Evolutionary conservation across 1,140 invertebrate species (phyloP).

Genomic region (Hyles vespertilio): DNA sequence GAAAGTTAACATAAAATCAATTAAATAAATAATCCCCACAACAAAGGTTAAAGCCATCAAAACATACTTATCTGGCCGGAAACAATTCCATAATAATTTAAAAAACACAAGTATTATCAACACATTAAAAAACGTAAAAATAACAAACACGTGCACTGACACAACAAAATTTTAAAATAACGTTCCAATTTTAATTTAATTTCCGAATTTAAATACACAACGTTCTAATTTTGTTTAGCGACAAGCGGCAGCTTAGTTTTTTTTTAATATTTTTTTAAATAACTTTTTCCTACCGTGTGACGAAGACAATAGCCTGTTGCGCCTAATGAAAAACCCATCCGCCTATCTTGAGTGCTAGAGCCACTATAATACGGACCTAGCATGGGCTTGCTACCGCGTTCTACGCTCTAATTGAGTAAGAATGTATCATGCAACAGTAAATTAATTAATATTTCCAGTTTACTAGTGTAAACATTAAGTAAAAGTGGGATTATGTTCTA

Average conservation of each 20-base stretch:
- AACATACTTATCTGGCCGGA: no score
- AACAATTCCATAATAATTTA: no score
- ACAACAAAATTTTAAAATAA: no score
- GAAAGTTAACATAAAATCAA: no score
- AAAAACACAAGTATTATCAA: no score
- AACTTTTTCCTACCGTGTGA: conserved; percentile 35
- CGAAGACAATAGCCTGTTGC: conserved; percentile 16
- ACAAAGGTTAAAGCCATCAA: no score
- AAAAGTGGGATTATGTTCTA: conserved; percentile 23
- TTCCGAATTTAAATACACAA: conserved; percentile 12
- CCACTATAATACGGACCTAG: conserved; percentile 54
- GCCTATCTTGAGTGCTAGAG: conserved; percentile 48
- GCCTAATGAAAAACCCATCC: conserved; percentile 38
- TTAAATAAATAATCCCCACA: no score
- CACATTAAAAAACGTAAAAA: no score
- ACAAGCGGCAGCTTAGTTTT: conserved; percentile 8
- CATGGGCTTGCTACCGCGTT: conserved; percentile 37
- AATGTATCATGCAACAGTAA: conserved; percentile 55
- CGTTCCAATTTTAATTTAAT: conserved; percentile 10
- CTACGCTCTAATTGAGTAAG: conserved; percentile 65
- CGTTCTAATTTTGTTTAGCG: not conserved
- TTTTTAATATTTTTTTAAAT: conserved; percentile 18
- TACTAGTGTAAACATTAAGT: conserved; percentile 20
- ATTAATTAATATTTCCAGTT: conserved; percentile 27
- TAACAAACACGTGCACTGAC: no score